These are phyloP conservation scores for Ryuthela nishihirai DNA, from an alignment of 2,888 invertebrate genomes.

Conservation along the genomic window DNA sequence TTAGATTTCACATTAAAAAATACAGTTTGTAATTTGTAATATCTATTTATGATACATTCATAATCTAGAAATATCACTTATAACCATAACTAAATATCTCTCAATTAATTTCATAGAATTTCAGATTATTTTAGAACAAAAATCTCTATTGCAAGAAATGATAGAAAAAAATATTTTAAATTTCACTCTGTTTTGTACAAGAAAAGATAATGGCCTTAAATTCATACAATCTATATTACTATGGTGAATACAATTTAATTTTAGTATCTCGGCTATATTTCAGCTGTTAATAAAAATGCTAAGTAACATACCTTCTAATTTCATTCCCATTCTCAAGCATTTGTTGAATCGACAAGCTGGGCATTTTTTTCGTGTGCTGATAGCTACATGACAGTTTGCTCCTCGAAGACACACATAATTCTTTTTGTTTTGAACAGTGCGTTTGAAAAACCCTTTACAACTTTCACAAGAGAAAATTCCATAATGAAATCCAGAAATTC, in stretches of 20 bases:
- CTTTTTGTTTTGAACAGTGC: conserved; percentile 97
- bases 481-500: conserved; percentile 95
- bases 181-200: no score
- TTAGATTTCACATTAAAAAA: no score
- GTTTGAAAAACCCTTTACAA: conserved; percentile 96
- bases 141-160: no score
- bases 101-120: no score
- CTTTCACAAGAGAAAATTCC: conserved; percentile 97
- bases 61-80: no score
- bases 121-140: no score
- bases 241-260: no score
- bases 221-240: no score
- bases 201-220: no score
- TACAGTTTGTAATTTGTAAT: no score
- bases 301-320: conserved; percentile 69
- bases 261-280: neutral
- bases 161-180: neutral
- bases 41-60: no score
- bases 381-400: conserved; percentile 85
- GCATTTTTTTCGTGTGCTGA: conserved; percentile 91
- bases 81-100: no score
- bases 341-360: conserved; percentile 95
- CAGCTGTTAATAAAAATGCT: neutral
- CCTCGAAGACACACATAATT: conserved; percentile 90
- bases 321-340: conserved; percentile 94